Evolutionary conservation across 2,797 vertebrate species (phyloP).

Genomic region (Nyctibius grandis): DNA sequence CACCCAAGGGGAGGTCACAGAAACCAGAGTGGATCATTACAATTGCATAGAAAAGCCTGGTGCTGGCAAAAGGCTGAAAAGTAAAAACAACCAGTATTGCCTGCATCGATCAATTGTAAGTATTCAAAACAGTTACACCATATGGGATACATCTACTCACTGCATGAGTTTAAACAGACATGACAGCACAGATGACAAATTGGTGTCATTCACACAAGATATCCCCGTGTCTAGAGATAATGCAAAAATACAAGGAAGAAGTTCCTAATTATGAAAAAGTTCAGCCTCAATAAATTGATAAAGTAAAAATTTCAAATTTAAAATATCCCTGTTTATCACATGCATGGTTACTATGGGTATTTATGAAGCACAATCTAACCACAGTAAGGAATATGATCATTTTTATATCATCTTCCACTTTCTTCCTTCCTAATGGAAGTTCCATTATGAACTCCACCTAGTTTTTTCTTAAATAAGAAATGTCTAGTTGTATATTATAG

Average conservation of each 20-base stretch:
- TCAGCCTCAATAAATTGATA: not conserved
- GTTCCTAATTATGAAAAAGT: not conserved
- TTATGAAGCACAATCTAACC: not conserved
- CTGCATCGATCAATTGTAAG: not conserved
- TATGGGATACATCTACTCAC: slow-evolving; percentile 2
- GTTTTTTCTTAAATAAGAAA: not conserved
- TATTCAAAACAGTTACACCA: not conserved
- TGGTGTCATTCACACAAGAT: not conserved
- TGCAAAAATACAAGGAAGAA: not conserved
- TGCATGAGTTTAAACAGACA: slow-evolving; percentile 16
- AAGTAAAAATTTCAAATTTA: not conserved
- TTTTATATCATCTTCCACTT: not conserved
- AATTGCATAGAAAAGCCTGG: not conserved
- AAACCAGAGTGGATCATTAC: not conserved
- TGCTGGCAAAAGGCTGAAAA: not conserved
- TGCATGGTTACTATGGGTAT: not conserved
- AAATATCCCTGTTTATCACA: not conserved
- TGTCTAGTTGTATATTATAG: not conserved
- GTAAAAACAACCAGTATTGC: not conserved
- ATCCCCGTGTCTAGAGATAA: not conserved
- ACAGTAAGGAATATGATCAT: not conserved
- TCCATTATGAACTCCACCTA: not conserved
- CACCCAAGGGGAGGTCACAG: not conserved
- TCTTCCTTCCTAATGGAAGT: not conserved
- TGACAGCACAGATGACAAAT: not conserved